phyloP scores from a whole-genome alignment of 2,113 vertebrate genomes.

The Tichodroma muraria region DNA sequence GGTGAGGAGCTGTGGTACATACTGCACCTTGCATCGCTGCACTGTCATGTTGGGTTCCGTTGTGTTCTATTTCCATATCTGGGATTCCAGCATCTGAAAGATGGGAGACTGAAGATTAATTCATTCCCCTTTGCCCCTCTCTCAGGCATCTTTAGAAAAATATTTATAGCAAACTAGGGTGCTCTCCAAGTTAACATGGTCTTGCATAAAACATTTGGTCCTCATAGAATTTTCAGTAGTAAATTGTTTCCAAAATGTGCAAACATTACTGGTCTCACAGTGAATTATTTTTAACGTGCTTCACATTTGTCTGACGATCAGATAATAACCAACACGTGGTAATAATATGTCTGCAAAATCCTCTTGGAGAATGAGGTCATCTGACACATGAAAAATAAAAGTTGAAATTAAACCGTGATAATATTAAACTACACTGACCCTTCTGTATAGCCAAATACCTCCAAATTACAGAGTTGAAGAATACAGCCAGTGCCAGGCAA shows the following conservation, averaged over 20 bases:
- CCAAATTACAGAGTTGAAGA: background rate
- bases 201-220: slow-evolving; percentile 5
- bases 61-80: slow-evolving; percentile 83
- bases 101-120: slow-evolving; percentile 49
- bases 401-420: background rate
- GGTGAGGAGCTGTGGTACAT: background rate
- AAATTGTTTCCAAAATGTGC: slow-evolving; percentile 21
- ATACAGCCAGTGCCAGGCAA: background rate
- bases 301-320: background rate
- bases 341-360: background rate
- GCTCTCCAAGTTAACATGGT: background rate
- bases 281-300: slow-evolving; percentile 20
- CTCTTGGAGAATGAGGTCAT: background rate
- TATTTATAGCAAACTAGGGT: background rate
- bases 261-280: slow-evolving; percentile 4
- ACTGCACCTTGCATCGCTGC: slow-evolving; percentile 81
- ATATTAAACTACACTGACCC: background rate
- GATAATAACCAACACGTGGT: background rate
- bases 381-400: background rate
- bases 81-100: slow-evolving; percentile 82
- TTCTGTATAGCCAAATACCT: background rate
- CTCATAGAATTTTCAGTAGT: slow-evolving; percentile 26
- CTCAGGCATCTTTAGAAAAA: slow-evolving; percentile 17
- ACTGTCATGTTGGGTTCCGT: slow-evolving; percentile 78
- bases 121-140: background rate